Evolutionary conservation across 1,140 invertebrate genomes (phyloP), one percentile per base, ranked within the genome.

Genomic region (Aleiodes sp.): DNA sequence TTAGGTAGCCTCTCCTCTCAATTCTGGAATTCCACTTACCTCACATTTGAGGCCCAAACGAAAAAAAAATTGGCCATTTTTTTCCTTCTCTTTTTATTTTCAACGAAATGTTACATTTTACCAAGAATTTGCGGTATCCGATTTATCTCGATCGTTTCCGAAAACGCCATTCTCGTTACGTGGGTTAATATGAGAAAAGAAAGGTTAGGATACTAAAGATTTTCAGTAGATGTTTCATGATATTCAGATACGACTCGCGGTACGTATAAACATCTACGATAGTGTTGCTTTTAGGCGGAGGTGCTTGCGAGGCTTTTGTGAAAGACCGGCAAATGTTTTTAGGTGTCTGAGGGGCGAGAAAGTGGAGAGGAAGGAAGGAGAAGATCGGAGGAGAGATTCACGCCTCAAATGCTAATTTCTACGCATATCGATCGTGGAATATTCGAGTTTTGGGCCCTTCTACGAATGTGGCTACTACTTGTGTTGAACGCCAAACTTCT

Each of bases 251-350:
- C 41, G 46, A 24, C 21, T 24, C 26, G 46, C 8, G 46, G 7
- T 21, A 1, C 19, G 46, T 52, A 52, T 52, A 52, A 52, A 52
- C 19, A 6, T 52, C 46, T 52, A 52, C 46, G 21, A 52, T 52
- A 52, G 46, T 52, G 46, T 52, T 52, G 46, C 46, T 52, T 52
- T 52, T 24, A 52, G 46, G 46, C 46, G 46, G 46, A 52, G 46
- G 21, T 35, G 4, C 10, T 35, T 35, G 31, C 21, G 46, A 21
- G 16, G 46, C 46, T 52, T 52, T 52, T 52, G 46, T n/a, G n/a
- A 52, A 21, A 21, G 21, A 21, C 16, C 46, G 46, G 46, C 46
- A 52, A 52, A 21, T 52, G 46, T 52, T 52, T 52, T 52, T 52
- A n/a, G n/a, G n/a, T n/a, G n/a, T n/a, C 46, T 35, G 31, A 35